Evolutionary conservation across 2,888 invertebrate genomes (phyloP).

Genomic region (Melanchra persicariae): DNA sequence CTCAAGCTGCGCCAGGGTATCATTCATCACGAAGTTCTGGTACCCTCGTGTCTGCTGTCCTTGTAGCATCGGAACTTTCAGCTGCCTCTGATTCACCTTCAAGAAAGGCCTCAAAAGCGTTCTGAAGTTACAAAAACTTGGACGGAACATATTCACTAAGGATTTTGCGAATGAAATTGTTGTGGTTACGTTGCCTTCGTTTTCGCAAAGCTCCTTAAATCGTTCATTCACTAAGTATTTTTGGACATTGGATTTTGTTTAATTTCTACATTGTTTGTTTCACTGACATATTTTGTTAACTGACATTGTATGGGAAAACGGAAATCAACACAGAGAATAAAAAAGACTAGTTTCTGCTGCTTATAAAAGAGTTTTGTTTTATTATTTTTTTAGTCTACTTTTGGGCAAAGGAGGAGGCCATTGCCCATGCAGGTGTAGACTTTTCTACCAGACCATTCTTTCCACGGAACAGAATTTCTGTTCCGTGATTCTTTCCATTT

Average conservation of each 20-base stretch:
- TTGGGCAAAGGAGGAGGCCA: too few relatives aligned
- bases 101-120: neutral
- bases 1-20: slow-evolving; percentile 78
- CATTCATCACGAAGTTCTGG: slow-evolving; percentile 80
- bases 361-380: slow-evolving; percentile 2
- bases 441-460: too few relatives aligned
- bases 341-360: neutral
- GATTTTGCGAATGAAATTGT: neutral
- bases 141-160: slow-evolving; percentile 24
- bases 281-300: slow-evolving; percentile 19
- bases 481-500: too few relatives aligned
- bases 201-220: neutral
- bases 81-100: slow-evolving; percentile 3
- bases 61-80: neutral
- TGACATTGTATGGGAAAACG: slow-evolving; percentile 6
- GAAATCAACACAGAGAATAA: neutral
- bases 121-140: neutral
- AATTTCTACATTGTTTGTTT: slow-evolving; percentile 34
- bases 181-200: slow-evolving; percentile 1
- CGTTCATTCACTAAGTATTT: slow-evolving; percentile 5
- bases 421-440: too few relatives aligned
- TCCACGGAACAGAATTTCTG: too few relatives aligned
- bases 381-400: neutral
- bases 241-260: slow-evolving; percentile 30
- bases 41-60: slow-evolving; percentile 66